phyloP scores from a whole-genome alignment of 1,140 invertebrate species.

The Drosophila busckii region DNA sequence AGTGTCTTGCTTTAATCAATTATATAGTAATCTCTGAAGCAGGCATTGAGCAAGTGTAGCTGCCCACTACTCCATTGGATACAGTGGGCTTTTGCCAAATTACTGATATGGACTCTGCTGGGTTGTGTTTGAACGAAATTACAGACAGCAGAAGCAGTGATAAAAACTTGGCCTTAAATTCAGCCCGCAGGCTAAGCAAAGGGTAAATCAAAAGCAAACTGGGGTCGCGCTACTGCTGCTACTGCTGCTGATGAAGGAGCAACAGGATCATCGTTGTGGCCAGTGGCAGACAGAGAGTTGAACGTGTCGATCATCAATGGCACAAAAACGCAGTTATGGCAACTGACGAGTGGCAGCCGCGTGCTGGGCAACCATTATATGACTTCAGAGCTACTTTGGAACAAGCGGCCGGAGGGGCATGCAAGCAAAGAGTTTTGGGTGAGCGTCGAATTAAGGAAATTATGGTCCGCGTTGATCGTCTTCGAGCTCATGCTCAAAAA shows the following conservation, averaged over 20 bases:
- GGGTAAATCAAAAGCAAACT: constrained; percentile 48
- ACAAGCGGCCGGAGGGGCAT: not conserved
- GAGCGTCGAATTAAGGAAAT: constrained; percentile 74
- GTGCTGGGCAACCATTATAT: constrained; percentile 52
- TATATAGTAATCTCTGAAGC: too few species aligned
- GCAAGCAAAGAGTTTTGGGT: constrained; percentile 27
- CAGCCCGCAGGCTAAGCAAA: too few species aligned
- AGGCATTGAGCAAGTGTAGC: too few species aligned
- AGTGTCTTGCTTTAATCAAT: too few species aligned
- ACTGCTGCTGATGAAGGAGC: constrained; percentile 58
- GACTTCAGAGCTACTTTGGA: not conserved
- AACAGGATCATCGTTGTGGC: not conserved
- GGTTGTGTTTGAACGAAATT: too few species aligned
- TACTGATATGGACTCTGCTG: too few species aligned
- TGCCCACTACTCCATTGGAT: too few species aligned
- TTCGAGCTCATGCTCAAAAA: constrained; percentile 34
- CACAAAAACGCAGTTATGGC: constrained; percentile 11
- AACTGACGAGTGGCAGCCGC: constrained; percentile 71
- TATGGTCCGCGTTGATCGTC: constrained; percentile 43
- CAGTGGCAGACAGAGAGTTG: constrained; percentile 4
- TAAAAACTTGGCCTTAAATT: constrained; percentile 27
- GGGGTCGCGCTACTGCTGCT: constrained; percentile 35
- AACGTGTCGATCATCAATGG: constrained; percentile 40
- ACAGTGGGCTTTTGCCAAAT: too few species aligned
- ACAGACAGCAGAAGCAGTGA: constrained; percentile 36